phyloP scores from a whole-genome alignment of 2,888 invertebrate genomes.

The Drosophila austrosaltans region DNA sequence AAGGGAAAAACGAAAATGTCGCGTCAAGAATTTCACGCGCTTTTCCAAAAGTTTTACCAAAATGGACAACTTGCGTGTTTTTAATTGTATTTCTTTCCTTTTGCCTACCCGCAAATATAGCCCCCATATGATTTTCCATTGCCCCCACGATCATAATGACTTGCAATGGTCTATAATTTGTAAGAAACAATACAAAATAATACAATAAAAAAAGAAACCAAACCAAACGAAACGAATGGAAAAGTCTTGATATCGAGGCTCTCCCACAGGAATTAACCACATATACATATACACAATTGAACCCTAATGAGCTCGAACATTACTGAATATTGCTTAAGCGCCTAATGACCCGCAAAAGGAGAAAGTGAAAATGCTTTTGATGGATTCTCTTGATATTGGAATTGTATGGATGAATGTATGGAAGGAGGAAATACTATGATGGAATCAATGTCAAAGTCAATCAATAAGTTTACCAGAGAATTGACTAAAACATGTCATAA shows the following conservation, averaged over 20 bases:
- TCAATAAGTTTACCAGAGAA: constrained; percentile 7
- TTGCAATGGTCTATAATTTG: constrained; percentile 32
- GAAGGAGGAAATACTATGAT: not conserved
- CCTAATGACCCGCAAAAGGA: constrained; percentile 3
- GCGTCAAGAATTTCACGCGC: constrained; percentile 60
- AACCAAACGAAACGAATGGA: constrained; percentile 28
- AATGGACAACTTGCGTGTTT: constrained; percentile 65
- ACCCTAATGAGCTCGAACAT: constrained; percentile 42
- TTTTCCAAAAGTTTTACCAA: constrained; percentile 27
- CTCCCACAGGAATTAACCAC: not conserved
- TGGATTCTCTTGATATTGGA: not conserved
- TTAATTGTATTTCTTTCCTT: constrained; percentile 50
- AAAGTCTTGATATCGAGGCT: not conserved
- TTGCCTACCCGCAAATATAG: no score
- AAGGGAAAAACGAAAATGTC: constrained; percentile 19
- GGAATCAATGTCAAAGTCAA: constrained; percentile 19
- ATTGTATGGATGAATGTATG: not conserved
- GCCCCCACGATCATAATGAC: constrained; percentile 25
- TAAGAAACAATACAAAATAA: constrained; percentile 28
- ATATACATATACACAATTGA: constrained; percentile 23
- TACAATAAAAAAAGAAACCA: no score
- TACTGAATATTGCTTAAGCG: constrained; percentile 39
- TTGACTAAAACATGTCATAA: no score
- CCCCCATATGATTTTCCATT: constrained; percentile 16
- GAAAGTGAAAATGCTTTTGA: constrained; percentile 6